Evolutionary conservation across 2,113 vertebrate species (phyloP).

Genomic region (Daboia siamensis): DNA sequence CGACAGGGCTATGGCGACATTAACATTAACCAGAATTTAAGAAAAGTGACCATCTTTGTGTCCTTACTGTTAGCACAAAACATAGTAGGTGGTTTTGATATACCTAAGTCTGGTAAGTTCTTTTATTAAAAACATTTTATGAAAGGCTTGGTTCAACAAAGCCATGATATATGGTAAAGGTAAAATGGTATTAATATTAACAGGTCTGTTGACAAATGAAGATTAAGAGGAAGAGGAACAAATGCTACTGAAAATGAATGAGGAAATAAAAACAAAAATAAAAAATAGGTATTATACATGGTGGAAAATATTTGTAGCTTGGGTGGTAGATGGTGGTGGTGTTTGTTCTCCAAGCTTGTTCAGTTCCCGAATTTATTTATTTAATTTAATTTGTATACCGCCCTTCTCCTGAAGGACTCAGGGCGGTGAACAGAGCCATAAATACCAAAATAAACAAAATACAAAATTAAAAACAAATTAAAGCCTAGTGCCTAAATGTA

Average conservation of each 20-base stretch:
- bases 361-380: no score
- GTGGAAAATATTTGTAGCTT: no score
- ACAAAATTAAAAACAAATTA: no score
- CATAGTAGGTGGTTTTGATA: background rate
- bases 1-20: background rate
- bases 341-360: no score
- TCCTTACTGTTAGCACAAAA: background rate
- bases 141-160: background rate
- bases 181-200: background rate
- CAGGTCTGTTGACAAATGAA: background rate
- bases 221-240: background rate
- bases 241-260: background rate
- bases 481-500: no score
- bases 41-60: background rate
- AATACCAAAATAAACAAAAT: no score
- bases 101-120: background rate
- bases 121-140: background rate
- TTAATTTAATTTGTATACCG: no score
- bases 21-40: background rate
- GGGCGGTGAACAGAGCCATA: no score
- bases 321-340: no score
- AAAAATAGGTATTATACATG: background rate
- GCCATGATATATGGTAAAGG: background rate
- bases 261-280: background rate
- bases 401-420: no score